Percentiles rank a stretch among this genome's conserved stretches.
Conservation (phyloP, 1,140 invertebrate genomes). For the Magallana gigas region DNA sequence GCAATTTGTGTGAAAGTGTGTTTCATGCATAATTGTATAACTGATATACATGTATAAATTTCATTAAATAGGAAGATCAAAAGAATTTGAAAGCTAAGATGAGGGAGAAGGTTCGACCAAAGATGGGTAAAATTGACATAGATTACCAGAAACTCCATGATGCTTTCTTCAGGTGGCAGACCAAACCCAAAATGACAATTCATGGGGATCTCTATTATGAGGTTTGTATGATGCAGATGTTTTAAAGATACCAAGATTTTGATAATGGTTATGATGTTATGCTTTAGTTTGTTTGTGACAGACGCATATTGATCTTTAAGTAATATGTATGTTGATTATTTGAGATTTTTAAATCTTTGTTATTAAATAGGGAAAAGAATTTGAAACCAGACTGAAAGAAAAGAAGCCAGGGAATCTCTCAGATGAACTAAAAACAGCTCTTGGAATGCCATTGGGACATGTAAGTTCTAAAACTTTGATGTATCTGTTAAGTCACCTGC, state of each 20-base stretch:
- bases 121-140: conserved; percentile 99
- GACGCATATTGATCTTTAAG: too few relatives aligned
- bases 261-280: too few relatives aligned
- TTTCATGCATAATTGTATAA: too few relatives aligned
- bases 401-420: conserved; percentile 99
- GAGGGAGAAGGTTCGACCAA: conserved; percentile 97
- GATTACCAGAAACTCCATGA: conserved; percentile 99
- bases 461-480: conserved; percentile 74
- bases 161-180: conserved; percentile 99
- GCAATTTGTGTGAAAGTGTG: too few relatives aligned
- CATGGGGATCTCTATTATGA: conserved; percentile 99
- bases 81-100: conserved; percentile 99
- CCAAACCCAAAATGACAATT: conserved; percentile 98
- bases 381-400: conserved; percentile 97
- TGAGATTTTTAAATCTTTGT: neutral
- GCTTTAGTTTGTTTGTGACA: too few relatives aligned
- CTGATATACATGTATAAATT: neutral
- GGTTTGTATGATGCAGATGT: conserved; percentile 58
- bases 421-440: conserved; percentile 95
- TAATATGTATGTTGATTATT: too few relatives aligned
- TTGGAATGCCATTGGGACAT: conserved; percentile 99
- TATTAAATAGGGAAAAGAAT: conserved; percentile 92
- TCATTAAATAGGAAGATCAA: conserved; percentile 87
- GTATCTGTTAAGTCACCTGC: too few relatives aligned
- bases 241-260: too few relatives aligned